Evolutionary conservation across 2,113 vertebrate genomes (phyloP).

Genomic region (Pao palembangensis): DNA sequence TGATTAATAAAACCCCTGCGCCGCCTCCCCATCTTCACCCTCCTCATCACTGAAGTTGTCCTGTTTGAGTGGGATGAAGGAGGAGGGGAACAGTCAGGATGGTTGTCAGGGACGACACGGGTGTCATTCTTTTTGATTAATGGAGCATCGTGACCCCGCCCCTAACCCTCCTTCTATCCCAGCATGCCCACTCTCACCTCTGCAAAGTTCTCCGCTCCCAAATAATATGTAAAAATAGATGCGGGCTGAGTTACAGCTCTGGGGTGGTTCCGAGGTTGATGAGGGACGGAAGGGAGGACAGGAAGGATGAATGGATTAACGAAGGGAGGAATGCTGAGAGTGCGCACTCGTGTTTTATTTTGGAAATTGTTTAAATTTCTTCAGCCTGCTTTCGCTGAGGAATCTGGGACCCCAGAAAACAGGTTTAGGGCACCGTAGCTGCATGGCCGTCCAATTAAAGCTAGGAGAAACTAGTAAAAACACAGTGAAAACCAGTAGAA

Average conservation of each 20-base stretch:
- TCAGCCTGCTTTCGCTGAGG: too few relatives aligned
- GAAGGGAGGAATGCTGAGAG: background rate
- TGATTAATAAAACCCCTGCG: constrained; percentile 87
- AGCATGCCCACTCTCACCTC: constrained; percentile 68
- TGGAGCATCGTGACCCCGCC: constrained; percentile 80
- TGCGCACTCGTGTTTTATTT: too few relatives aligned
- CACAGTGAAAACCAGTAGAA: too few relatives aligned
- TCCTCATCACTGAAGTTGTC: constrained; percentile 65
- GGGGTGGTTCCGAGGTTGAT: constrained; percentile 17
- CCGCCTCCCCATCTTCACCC: constrained; percentile 25
- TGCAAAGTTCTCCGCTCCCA: constrained; percentile 10
- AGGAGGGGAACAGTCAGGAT: constrained; percentile 60
- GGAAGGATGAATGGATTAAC: background rate
- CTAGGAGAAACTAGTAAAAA: too few relatives aligned
- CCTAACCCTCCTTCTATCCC: constrained; percentile 53
- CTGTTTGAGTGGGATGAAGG: constrained; percentile 63
- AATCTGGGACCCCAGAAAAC: too few relatives aligned
- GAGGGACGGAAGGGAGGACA: background rate
- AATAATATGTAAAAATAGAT: constrained; percentile 72
- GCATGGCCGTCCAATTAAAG: too few relatives aligned
- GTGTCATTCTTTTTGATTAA: constrained; percentile 94
- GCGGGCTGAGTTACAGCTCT: constrained; percentile 52
- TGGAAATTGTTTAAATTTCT: too few relatives aligned
- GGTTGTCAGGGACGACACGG: constrained; percentile 81
- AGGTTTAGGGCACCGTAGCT: too few relatives aligned